A percentile compares a stretch with the other conserved stretches of the same genome.
Conservation (phyloP, 2,113 vertebrate genomes). For the Halichoeres trimaculatus region DNA sequence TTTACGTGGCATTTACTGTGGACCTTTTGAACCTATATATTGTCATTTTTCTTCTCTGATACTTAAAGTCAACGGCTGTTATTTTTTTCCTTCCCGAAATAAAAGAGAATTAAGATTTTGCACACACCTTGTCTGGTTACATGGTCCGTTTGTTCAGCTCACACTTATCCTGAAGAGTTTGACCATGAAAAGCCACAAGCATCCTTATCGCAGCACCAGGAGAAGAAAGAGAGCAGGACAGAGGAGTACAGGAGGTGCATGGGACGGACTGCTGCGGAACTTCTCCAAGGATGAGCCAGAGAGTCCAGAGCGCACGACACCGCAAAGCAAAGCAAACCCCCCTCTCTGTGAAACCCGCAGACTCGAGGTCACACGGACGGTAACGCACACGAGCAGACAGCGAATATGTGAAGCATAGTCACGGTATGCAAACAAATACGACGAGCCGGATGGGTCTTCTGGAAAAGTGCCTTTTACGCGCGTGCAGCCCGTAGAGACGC, state of each 20-base stretch:
- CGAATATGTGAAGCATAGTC: slow-evolving; percentile 6
- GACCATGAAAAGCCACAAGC: slow-evolving; percentile 45
- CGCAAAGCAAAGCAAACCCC: not conserved
- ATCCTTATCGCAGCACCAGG: slow-evolving; percentile 49
- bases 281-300: slow-evolving; percentile 61
- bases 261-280: slow-evolving; percentile 65
- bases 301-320: slow-evolving; percentile 53
- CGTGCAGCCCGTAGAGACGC: not conserved
- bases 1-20: slow-evolving; percentile 1
- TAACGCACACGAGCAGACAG: not conserved
- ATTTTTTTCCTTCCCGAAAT: not conserved
- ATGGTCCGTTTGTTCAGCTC: slow-evolving; percentile 55
- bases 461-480: slow-evolving; percentile 62
- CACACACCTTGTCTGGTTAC: slow-evolving; percentile 73
- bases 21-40: not conserved
- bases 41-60: not conserved
- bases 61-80: not conserved
- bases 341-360: slow-evolving; percentile 9
- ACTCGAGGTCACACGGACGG: slow-evolving; percentile 44
- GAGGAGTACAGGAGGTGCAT: slow-evolving; percentile 22
- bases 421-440: not conserved
- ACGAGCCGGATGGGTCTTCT: slow-evolving; percentile 12
- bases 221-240: not conserved
- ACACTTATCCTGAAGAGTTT: slow-evolving; percentile 47
- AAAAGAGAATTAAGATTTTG: not conserved